Evolutionary conservation across 2,113 vertebrate genomes (phyloP).

Genomic region (Eidolon helvum): DNA sequence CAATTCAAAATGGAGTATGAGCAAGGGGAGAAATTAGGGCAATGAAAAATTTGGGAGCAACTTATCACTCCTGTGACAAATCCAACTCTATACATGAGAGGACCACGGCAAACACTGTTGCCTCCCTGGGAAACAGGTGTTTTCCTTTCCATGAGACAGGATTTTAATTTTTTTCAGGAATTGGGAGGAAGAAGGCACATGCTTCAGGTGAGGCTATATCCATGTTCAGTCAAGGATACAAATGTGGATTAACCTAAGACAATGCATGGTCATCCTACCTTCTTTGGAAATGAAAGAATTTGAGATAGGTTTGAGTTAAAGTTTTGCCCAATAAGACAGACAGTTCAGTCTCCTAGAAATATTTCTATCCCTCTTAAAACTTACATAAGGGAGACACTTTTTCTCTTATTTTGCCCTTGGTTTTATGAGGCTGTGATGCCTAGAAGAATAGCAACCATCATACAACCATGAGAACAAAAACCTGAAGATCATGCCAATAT

Average conservation of each 20-base stretch:
- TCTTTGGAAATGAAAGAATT: neutral
- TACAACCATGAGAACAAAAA: neutral
- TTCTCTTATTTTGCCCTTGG: neutral
- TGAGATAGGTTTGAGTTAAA: neutral
- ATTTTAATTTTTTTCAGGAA: neutral
- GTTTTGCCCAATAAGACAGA: neutral
- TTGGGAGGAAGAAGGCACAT: accelerated
- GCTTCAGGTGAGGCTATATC: neutral
- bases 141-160: neutral
- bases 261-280: neutral
- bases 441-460: neutral
- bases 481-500: neutral
- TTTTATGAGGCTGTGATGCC: neutral
- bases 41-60: neutral
- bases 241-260: neutral
- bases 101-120: neutral
- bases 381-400: neutral
- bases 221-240: neutral
- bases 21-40: neutral
- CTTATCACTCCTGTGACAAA: neutral
- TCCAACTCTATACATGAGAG: neutral
- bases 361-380: neutral
- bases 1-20: neutral
- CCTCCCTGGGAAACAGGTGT: accelerated
- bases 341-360: neutral